Evolutionary conservation across 2,797 vertebrate species (phyloP), one percentile per base, ranked within the genome.

Genomic region (Neosalanx taihuensis): DNA sequence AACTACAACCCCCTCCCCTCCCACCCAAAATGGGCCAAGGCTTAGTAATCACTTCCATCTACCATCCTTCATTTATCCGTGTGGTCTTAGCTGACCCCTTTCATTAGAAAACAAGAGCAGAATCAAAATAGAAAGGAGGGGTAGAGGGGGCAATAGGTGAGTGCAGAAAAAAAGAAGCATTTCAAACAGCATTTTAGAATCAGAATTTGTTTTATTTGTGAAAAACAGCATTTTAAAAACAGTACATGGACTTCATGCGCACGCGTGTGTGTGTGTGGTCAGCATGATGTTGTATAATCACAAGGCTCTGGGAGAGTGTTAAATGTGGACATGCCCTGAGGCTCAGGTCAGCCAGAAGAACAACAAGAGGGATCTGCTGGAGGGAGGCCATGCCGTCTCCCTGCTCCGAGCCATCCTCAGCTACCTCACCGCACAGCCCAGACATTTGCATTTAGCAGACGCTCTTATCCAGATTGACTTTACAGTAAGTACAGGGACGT

Each of bases 281-380:
- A 12, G 23, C 70, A 81, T 67, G 74, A 57, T 76, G 65, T 88
- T 86, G 84, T 81, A 81, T 87, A 85, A 88, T 71, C 15, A 41
- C 41, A 74, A 77, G 69, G 59, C 75, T 80, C 77, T 62, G 70
- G 63, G 73, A 77, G 81, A 76, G 70, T 18, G 81, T 82, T 85
- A 88, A 84, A 86, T 85, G 78, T 70, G 85, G 80, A 84, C 73
- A 74, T 17, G 73, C 73, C 80, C 76, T 31, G 71, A 10, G 72
- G 79, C 76, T 83, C 56, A 58, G 46, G 69, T 73, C 69, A 17
- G 49, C 70, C 61, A 70, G 72, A 78, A 77, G 79, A 85, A 88
- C 81, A 80, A 71, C 78, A 75, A 26, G 23, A 26, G 23, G 23
- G 23, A 79, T 56, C 41, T 70, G 76, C 69, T 81, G 77, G 79